Evolutionary conservation across 2,113 vertebrate species (phyloP), one percentile per base, ranked within the genome.

Genomic region (Tricholaema leucomelas): DNA sequence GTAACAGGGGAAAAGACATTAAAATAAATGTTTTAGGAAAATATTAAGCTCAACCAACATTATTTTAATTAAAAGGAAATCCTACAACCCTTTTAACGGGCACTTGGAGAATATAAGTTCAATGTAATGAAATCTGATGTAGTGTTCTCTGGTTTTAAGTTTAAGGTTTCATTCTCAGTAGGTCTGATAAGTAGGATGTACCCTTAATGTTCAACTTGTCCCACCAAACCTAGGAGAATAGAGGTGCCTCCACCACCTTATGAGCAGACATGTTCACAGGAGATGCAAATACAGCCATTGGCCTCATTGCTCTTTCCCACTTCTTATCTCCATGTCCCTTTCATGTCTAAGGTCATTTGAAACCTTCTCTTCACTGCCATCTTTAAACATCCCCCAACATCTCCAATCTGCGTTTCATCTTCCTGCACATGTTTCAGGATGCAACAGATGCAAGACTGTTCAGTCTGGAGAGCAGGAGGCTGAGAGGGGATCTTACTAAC

Each of bases 1-100:
- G 64, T 54, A 92, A 92, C 10, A 20, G 23, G 33, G 40, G 24
- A 31, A 94, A 95, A 85, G 27, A 87, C 89, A 82, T 91, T 93
- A 93, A 93, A 91, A 91, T 63, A 85, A 91, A 92, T 80, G 67
- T 67, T 93, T 93, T 92, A 94, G 75, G 89, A 94, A 95, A 94
- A 95, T 83, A 92, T 60, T 93, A 89, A 92, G 91, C 91, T 92
- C 91, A 85, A 90, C 31, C 89, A 96, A 91, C 79, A 91, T 87
- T 77, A 92, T 85, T 92, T 95, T 96, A 92, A 96, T 96, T 96
- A 96, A 95, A 96, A 92, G 87, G 89, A 94, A 96, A 96, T 83
- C 92, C 72, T 81, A 42, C 94, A 94, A 85, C 75, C 21, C 55
- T 89, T 38, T 58, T 95, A 94, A 95, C 70, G 44, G 72, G 87